A percentile compares a stretch with the other conserved stretches of the same genome.
These are phyloP conservation scores for Orcinus orca DNA, from an alignment of 2,113 vertebrate species.

Conservation along the genomic window DNA sequence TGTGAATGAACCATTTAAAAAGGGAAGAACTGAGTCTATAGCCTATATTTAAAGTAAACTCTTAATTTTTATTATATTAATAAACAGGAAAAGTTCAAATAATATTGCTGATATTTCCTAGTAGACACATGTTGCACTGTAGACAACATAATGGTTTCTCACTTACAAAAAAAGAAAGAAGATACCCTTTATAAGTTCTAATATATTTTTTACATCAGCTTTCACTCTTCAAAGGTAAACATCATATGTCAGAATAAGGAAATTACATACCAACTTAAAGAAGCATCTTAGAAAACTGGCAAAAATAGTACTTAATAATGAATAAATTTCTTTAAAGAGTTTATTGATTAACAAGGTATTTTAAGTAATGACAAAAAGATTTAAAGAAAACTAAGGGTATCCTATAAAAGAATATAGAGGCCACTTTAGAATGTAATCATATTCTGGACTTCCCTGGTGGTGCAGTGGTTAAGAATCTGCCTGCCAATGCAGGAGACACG, in stretches of 20 bases:
- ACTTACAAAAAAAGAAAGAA: neutral
- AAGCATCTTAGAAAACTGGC: neutral
- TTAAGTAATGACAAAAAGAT: neutral
- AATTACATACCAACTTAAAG: slow-evolving; percentile 27
- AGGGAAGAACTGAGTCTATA: neutral
- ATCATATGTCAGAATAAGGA: neutral
- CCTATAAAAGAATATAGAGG: neutral
- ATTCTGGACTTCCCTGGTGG: neutral
- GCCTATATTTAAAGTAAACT: neutral
- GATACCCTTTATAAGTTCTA: neutral
- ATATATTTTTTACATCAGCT: neutral
- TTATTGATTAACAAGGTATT: neutral
- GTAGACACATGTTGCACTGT: neutral
- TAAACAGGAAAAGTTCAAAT: neutral
- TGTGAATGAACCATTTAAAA: neutral
- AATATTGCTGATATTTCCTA: slow-evolving; percentile 5
- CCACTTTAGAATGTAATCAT: slow-evolving; percentile 5
- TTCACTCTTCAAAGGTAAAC: neutral
- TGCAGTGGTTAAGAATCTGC: too few relatives aligned
- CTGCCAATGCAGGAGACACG: too few relatives aligned
- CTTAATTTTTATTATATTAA: neutral
- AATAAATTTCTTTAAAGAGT: neutral
- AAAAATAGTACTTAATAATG: neutral
- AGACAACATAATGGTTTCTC: neutral
- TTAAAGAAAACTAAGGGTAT: neutral